Conservation (phyloP, 2,797 vertebrate species). For the Ficedula albicollis region DNA sequence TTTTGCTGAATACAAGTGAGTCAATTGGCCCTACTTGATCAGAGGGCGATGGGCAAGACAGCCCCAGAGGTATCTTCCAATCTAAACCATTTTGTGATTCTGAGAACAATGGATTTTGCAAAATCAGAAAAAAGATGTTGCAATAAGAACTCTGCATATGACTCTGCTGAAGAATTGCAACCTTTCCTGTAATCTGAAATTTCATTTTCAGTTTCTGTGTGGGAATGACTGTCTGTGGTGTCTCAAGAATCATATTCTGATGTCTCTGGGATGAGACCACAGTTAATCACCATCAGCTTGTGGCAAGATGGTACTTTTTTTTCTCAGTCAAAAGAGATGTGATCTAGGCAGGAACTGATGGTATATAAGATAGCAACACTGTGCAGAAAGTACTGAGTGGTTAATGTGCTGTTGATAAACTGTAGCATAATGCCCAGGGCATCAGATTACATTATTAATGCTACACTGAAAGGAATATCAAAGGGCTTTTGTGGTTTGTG, state of each 20-base stretch:
- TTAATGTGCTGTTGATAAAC: slow-evolving; percentile 59
- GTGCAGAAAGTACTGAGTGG: not conserved
- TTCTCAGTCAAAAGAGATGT: not conserved
- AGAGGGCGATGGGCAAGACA: not conserved
- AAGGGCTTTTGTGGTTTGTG: slow-evolving; percentile 65
- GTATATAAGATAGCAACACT: not conserved
- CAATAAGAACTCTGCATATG: not conserved
- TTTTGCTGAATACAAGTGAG: not conserved
- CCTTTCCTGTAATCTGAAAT: not conserved
- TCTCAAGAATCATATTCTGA: not conserved
- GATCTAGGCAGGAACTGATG: not conserved
- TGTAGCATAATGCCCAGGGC: slow-evolving; percentile 19
- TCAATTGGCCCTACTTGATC: not conserved
- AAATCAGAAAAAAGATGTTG: not conserved
- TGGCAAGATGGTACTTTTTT: not conserved
- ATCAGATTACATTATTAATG: slow-evolving; percentile 64
- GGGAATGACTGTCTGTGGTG: not conserved
- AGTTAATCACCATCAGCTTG: not conserved
- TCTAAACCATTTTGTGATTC: not conserved
- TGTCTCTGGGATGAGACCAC: not conserved
- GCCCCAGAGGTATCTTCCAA: not conserved
- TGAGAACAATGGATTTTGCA: not conserved
- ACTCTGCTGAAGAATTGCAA: not conserved
- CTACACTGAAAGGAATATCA: slow-evolving; percentile 9
- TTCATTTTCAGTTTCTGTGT: not conserved